phyloP scores from a whole-genome alignment of 2,797 vertebrate genomes.

The Ceyx erithaca region DNA sequence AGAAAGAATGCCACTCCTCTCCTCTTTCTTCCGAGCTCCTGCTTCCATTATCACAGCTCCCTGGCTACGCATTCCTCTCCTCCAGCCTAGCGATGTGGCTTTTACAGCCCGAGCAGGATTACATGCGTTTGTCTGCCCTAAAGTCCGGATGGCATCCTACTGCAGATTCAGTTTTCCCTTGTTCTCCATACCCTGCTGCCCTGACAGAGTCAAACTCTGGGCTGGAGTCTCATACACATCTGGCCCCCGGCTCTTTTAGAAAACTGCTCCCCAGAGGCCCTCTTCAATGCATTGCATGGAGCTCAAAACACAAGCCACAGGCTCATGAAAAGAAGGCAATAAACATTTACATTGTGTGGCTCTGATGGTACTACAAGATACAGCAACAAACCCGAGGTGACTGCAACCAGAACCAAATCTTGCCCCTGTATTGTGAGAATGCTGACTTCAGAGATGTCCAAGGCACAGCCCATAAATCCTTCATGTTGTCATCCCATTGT shows the following conservation, averaged over 20 bases:
- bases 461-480: not conserved
- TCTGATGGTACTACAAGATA: not conserved
- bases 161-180: not conserved
- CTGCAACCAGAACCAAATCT: not conserved
- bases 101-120: not conserved
- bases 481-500: constrained; percentile 30
- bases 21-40: not conserved
- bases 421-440: not conserved
- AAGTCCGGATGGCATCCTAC: constrained; percentile 42
- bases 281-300: not conserved
- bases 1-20: not conserved
- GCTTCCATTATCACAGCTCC: constrained; percentile 11
- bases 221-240: not conserved
- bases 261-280: not conserved
- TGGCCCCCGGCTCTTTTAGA: not conserved
- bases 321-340: not conserved
- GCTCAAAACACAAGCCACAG: not conserved
- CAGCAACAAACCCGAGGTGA: not conserved
- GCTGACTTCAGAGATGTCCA: not conserved
- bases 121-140: constrained; percentile 2
- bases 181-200: not conserved
- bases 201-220: not conserved
- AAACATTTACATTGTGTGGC: constrained; percentile 8
- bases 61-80: not conserved
- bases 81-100: constrained; percentile 32